Conservation (phyloP, 1,140 invertebrate species). For the Plutomurus gul region DNA sequence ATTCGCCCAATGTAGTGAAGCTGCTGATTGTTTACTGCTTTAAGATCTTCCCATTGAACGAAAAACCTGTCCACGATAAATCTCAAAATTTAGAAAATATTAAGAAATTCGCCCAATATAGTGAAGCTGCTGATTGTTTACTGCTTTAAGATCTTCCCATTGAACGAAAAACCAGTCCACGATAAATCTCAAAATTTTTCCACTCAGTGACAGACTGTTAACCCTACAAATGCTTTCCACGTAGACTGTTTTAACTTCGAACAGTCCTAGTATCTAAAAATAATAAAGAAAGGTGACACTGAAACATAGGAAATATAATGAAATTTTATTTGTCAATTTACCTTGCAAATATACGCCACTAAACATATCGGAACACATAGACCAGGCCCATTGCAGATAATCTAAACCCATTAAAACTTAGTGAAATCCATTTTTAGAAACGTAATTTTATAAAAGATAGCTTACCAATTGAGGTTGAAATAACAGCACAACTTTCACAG, state of each 20-base stretch:
- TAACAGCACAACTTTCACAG: constrained; percentile 72
- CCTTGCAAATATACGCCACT: constrained; percentile 61
- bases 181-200: constrained; percentile 81
- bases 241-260: constrained; percentile 79
- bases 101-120: constrained; percentile 69
- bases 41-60: constrained; percentile 81
- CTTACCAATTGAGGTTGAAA: constrained; percentile 69
- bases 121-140: constrained; percentile 64
- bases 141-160: constrained; percentile 72
- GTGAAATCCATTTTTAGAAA: no score
- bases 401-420: constrained; percentile 54
- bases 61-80: constrained; percentile 81
- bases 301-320: background rate
- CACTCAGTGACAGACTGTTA: constrained; percentile 82
- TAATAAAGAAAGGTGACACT: constrained; percentile 57
- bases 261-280: constrained; percentile 68
- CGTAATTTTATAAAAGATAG: constrained; percentile 10
- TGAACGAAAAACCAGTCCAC: constrained; percentile 88
- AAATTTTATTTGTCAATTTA: constrained; percentile 12
- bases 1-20: constrained; percentile 68
- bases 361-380: constrained; percentile 89
- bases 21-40: constrained; percentile 65
- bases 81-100: constrained; percentile 49
- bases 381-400: constrained; percentile 93
- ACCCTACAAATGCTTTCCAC: constrained; percentile 94